Base-by-base conservation (phyloP, 2,797 vertebrate species). In the Rachycentron canadum region DNA sequence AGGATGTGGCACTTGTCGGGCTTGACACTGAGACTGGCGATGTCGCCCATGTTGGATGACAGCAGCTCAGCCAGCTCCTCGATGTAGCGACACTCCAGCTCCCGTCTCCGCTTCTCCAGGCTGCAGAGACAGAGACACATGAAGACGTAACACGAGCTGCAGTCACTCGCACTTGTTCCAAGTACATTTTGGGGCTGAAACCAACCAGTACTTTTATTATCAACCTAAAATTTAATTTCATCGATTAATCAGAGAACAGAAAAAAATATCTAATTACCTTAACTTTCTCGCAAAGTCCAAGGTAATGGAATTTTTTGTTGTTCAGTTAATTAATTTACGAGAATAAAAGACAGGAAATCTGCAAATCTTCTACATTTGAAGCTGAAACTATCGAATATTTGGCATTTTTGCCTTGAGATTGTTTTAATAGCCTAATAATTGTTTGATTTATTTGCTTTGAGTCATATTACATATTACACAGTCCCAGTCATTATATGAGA, bases 1-100 rank as follows among this genome's bases (percentile, higher is more conserved):
- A 99, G 95, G 89, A 98, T 97, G 93, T 97, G 97, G 95, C 97
- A 97, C 95, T 98, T 98, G 94, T 99, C 98, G 0, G 97, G 97
- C 84, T 98, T 98, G 88, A 96, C 95, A 5, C 95, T 98, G 86
- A 99, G 94, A 50, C 95, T 96, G 93, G 97, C 95, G n/a, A 99
- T 97, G 92, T 98, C 96, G 38, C 95, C 95, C 76, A 98, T 97
- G 94, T 99, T 98, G 76, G 97, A 96, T 0, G 97, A 97, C 61
- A 99, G 90, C 89, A 98, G 94, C 85, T 99, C 98, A 0, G 97
- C 98, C 92, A 99, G 95, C 88, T 98, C 97, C 88, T 98, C 96
- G 66, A 99, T 96, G 88, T 98, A 98, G 78, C 95, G 97, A 82
- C 97, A 96, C 94, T 98, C 97, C 92, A 98, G 96, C 82, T 98